phyloP scores from a whole-genome alignment of 2,797 vertebrate species.

The Coregonus suidteri region DNA sequence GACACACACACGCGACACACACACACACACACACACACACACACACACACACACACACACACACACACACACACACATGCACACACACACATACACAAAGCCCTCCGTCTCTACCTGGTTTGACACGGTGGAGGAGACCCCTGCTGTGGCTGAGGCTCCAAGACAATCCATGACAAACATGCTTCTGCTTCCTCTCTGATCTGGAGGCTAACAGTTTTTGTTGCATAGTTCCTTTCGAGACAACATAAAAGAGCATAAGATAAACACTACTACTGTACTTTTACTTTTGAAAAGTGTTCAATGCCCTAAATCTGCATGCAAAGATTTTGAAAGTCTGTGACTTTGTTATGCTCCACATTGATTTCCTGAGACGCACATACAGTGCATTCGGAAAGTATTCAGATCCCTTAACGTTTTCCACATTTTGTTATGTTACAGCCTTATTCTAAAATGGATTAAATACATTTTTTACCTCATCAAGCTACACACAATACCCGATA shows the following conservation, averaged over 20 bases:
- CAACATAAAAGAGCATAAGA: not conserved
- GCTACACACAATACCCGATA: too few species aligned
- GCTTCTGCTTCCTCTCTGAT: conserved; percentile 32
- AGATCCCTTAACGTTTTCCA: too few species aligned
- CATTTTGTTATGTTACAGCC: too few species aligned
- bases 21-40: too few species aligned
- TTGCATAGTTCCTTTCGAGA: conserved; percentile 5
- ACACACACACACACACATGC: not conserved
- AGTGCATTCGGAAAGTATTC: not conserved
- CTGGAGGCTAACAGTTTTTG: conserved; percentile 32
- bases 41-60: not conserved
- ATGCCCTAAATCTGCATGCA: not conserved
- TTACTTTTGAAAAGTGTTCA: not conserved
- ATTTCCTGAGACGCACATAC: not conserved
- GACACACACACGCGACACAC: not conserved
- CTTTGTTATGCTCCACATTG: not conserved
- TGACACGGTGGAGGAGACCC: conserved; percentile 35
- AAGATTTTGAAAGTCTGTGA: too few species aligned
- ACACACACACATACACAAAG: not conserved
- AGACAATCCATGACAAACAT: conserved; percentile 43
- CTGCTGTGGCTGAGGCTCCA: conserved; percentile 19
- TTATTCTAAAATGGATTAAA: too few species aligned
- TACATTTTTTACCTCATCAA: too few species aligned
- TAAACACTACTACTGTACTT: not conserved
- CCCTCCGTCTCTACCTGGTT: conserved; percentile 22